These are phyloP conservation scores for Kryphioiulus occultus DNA, from an alignment of 2,888 invertebrate species.

Conservation along the genomic window DNA sequence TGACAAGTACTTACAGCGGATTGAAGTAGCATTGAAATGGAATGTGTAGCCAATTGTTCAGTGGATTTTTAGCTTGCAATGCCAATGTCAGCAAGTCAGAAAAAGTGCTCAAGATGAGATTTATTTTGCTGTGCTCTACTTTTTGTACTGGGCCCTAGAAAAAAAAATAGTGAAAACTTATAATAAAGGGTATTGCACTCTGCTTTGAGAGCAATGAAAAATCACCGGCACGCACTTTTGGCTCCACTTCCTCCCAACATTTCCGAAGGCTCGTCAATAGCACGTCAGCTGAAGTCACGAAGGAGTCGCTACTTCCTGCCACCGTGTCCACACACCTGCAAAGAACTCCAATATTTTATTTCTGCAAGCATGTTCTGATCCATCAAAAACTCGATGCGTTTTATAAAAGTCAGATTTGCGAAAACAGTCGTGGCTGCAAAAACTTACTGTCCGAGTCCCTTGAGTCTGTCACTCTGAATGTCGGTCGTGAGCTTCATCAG, in stretches of 20 bases:
- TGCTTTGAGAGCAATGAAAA: not conserved
- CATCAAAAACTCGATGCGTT: no score
- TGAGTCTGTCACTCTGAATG: slow-evolving; percentile 48
- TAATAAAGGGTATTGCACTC: not conserved
- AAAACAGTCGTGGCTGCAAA: no score
- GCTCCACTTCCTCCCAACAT: slow-evolving; percentile 44
- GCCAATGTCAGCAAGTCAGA: slow-evolving; percentile 45
- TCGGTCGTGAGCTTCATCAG: slow-evolving; percentile 42
- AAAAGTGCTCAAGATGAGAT: slow-evolving; percentile 41
- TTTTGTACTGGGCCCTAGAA: slow-evolving; percentile 42
- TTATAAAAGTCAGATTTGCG: no score
- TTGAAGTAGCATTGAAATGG: slow-evolving; percentile 40
- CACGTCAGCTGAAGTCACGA: slow-evolving; percentile 34
- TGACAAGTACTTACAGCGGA: slow-evolving; percentile 24
- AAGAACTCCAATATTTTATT: not conserved
- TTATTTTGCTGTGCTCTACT: slow-evolving; percentile 42
- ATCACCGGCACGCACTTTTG: slow-evolving; percentile 30
- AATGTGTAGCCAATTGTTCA: slow-evolving; percentile 45
- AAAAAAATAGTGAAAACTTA: not conserved
- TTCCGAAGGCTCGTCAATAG: slow-evolving; percentile 43
- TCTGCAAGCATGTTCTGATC: not conserved
- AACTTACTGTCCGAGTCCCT: slow-evolving; percentile 48
- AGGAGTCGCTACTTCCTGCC: slow-evolving; percentile 3
- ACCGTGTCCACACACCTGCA: slow-evolving; percentile 47
- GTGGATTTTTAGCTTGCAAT: slow-evolving; percentile 37